Evolutionary conservation across 92 coral and sea anemone genomes (phyloP).

Genomic region (Plumapathes pennacea): DNA sequence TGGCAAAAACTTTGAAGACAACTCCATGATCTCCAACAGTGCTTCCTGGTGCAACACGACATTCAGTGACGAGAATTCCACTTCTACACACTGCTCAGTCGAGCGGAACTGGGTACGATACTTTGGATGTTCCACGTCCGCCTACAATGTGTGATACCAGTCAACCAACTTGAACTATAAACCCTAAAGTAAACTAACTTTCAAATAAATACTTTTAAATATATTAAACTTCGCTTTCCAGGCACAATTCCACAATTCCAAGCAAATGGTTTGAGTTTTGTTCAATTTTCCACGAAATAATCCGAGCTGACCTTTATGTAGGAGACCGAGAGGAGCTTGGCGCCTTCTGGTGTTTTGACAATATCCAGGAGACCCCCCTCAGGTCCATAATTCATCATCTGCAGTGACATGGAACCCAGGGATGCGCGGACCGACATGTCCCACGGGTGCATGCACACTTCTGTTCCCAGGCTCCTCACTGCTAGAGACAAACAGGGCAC

Average conservation of each 20-base stretch:
- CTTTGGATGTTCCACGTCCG: constrained; percentile 75
- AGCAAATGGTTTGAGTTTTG: no score
- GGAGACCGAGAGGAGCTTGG: constrained; percentile 73
- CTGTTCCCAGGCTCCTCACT: constrained; percentile 70
- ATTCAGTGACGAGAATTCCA: constrained; percentile 74
- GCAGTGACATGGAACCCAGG: constrained; percentile 73
- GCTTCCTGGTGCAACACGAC: constrained; percentile 92
- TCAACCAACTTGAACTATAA: not conserved
- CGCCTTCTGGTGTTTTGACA: constrained; percentile 78
- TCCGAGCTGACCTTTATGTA: constrained; percentile 79
- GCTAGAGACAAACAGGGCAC: constrained; percentile 65
- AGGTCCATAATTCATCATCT: constrained; percentile 83
- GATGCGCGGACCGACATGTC: constrained; percentile 79
- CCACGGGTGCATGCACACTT: constrained; percentile 75
- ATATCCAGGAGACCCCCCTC: constrained; percentile 79
- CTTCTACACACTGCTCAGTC: constrained; percentile 70
- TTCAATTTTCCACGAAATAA: no score
- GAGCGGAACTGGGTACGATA: constrained; percentile 69
- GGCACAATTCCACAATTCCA: no score
- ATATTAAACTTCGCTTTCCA: no score
- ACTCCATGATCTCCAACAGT: constrained; percentile 76
- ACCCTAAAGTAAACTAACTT: no score
- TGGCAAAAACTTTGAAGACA: constrained; percentile 76
- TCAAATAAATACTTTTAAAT: no score
- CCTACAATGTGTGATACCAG: constrained; percentile 35